phyloP scores from a whole-genome alignment of 2,888 invertebrate species.

The Cheilosia urbana region DNA sequence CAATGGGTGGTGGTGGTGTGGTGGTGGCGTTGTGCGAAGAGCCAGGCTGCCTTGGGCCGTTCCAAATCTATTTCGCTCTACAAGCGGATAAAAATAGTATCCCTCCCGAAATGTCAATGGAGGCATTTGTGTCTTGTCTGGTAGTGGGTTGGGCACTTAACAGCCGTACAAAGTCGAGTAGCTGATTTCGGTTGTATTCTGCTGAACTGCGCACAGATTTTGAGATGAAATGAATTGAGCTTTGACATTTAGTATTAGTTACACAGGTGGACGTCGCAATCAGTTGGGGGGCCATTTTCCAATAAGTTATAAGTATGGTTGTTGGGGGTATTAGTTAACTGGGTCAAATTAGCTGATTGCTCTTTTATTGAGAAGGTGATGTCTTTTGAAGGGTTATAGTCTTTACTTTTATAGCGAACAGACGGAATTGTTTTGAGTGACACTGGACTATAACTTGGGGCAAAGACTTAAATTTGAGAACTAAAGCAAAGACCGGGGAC shows the following conservation, averaged over 20 bases:
- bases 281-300: neutral
- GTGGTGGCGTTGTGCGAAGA: constrained; percentile 45
- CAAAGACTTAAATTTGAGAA: no score
- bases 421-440: no score
- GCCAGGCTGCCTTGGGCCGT: constrained; percentile 53
- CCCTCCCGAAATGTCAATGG: constrained; percentile 60
- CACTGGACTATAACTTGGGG: no score
- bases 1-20: constrained; percentile 58
- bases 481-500: no score
- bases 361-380: no score
- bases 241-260: constrained; percentile 59
- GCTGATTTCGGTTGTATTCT: constrained; percentile 37
- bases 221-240: constrained; percentile 53
- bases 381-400: no score
- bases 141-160: constrained; percentile 59
- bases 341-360: no score
- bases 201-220: constrained; percentile 19
- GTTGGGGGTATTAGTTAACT: neutral
- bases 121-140: constrained; percentile 29
- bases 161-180: constrained; percentile 48
- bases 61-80: constrained; percentile 52
- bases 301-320: neutral
- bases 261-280: neutral
- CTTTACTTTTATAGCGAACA: no score
- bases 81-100: constrained; percentile 54